Base-by-base conservation (phyloP, 1,140 invertebrate genomes). In the Mercenaria mercenaria region DNA sequence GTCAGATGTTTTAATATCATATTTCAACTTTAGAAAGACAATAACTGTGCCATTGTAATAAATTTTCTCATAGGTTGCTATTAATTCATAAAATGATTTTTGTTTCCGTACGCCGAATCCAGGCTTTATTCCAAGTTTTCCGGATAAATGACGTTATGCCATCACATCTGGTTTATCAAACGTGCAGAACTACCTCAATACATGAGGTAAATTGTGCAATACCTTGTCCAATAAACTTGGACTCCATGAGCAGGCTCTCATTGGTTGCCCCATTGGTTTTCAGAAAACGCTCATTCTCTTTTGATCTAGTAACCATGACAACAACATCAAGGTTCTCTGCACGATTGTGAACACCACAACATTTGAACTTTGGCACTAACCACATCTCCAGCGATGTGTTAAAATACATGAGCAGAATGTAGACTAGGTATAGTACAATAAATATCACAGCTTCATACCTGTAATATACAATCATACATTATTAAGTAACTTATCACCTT, bases 321-420 rank as follows among this genome's bases (percentile, higher is more conserved):
- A 76, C 67, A 18, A 72, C 67, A 11, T 72, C 72, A 26, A 76
- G n/a, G 13, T 76, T 29, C 6, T 50, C 23, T 34, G 76, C n/a
- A 43, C 90, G 47, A 23, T 59, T 87, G 23, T 64, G 88, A 61
- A 80, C 76, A 81, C 90, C 86, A 59, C 91, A 92, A 52, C 80
- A 90, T 15, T 50, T 90, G 59, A 90, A 91, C 47, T 91, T 90
- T 69, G 91, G 91, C 0, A 93, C 92, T 8, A 93, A 82, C 91
- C 92, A 94, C 13, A 64, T 84, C 84, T 95, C 94, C 41, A 96
- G 80, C 13, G 77, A 64, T 15, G 91, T 88, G 82, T 96, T 96
- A 87, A 94, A 95, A 79, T 92, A 94, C 96, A 96, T 96, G 61
- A 96, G 80, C 18, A 95, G 11, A 32, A 96, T 95, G 88, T 96